Percentiles rank a stretch among this genome's conserved stretches.
phyloP scores from a whole-genome alignment of 2,888 invertebrate genomes.

The Pantelozetes paolii region DNA sequence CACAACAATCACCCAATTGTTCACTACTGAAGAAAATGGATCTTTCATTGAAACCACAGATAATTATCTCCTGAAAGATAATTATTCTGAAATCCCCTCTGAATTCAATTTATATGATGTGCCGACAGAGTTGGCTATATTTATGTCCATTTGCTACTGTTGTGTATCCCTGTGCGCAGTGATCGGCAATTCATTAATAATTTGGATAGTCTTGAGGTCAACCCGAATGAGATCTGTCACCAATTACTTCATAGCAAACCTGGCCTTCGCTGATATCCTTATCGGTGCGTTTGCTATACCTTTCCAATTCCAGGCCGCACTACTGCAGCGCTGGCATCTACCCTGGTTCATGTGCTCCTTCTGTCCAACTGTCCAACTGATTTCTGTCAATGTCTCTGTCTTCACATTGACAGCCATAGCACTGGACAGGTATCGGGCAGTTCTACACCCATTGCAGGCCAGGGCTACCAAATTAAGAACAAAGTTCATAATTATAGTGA shows the following conservation, averaged over 20 bases:
- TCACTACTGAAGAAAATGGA: too few species aligned
- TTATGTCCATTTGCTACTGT: slow-evolving; percentile 73
- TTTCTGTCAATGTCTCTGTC: slow-evolving; percentile 82
- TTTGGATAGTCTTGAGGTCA: slow-evolving; percentile 75
- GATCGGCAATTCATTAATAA: slow-evolving; percentile 74
- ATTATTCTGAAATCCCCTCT: too few species aligned
- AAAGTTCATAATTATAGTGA: slow-evolving; percentile 66
- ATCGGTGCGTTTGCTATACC: slow-evolving; percentile 80
- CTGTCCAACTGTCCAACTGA: slow-evolving; percentile 74
- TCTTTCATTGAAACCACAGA: too few species aligned
- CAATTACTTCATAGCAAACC: slow-evolving; percentile 78
- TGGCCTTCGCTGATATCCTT: slow-evolving; percentile 78
- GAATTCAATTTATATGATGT: slow-evolving; percentile 61
- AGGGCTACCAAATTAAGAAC: slow-evolving; percentile 70
- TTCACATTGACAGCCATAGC: slow-evolving; percentile 82
- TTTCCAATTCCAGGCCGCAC: slow-evolving; percentile 82
- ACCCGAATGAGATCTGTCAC: slow-evolving; percentile 73
- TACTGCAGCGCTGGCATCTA: slow-evolving; percentile 78
- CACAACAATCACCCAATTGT: too few species aligned
- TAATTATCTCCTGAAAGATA: too few species aligned
- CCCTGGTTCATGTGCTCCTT: slow-evolving; percentile 81
- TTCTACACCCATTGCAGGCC: slow-evolving; percentile 59
- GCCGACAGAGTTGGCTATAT: slow-evolving; percentile 66
- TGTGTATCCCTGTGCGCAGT: slow-evolving; percentile 74
- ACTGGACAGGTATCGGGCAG: slow-evolving; percentile 68